Evolutionary conservation across 2,113 vertebrate species (phyloP).

Genomic region (Nannospalax galili): DNA sequence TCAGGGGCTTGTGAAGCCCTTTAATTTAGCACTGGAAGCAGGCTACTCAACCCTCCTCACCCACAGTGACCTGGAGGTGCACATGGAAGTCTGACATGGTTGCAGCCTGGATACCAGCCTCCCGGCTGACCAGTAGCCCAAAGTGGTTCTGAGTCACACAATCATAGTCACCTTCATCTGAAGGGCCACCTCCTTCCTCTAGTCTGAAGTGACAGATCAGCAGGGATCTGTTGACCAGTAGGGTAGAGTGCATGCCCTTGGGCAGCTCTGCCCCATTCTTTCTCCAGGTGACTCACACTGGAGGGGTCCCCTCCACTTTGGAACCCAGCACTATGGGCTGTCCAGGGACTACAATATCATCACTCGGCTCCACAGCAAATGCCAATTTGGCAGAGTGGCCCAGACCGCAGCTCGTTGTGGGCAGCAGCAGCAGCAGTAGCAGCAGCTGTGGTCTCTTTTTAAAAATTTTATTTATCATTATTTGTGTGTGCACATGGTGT

Average conservation of each 20-base stretch:
- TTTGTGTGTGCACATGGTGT: not conserved
- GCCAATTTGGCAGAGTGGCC: conserved; percentile 91
- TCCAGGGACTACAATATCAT: conserved; percentile 94
- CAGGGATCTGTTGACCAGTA: conserved; percentile 94
- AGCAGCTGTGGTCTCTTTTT: too few relatives aligned
- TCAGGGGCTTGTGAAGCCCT: conserved; percentile 95
- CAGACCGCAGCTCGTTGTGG: too few relatives aligned
- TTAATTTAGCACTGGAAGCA: conserved; percentile 99
- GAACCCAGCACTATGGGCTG: conserved; percentile 95
- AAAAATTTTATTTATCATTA: not conserved
- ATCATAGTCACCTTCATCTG: conserved; percentile 97
- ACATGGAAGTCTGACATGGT: conserved; percentile 97
- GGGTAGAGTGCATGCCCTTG: conserved; percentile 86
- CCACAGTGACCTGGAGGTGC: conserved; percentile 92
- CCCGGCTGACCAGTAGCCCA: conserved; percentile 96
- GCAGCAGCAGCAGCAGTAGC: too few relatives aligned
- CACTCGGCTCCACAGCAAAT: conserved; percentile 95
- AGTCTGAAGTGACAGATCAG: conserved; percentile 92
- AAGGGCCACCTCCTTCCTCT: conserved; percentile 87
- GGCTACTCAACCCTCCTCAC: conserved; percentile 93
- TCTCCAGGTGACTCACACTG: conserved; percentile 95
- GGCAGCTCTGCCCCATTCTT: conserved; percentile 89
- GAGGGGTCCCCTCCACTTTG: conserved; percentile 94
- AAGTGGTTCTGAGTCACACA: conserved; percentile 96
- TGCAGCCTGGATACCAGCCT: conserved; percentile 96